Evolutionary conservation across 2,888 invertebrate species (phyloP).

Genomic region (Mythimna loreyi): DNA sequence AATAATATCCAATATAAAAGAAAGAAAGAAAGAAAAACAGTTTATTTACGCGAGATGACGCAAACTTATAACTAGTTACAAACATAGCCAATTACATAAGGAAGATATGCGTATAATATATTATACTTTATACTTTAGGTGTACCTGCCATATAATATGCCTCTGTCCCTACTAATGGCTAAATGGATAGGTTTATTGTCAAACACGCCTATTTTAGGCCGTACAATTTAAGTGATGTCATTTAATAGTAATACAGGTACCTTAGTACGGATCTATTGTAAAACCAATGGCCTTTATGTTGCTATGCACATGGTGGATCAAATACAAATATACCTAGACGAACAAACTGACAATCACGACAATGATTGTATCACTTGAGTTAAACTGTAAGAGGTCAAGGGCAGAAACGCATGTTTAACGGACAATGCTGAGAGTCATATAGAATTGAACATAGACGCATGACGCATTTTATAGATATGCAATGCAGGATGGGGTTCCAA

Average conservation of each 20-base stretch:
- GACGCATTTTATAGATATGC: neutral
- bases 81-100: too few species aligned
- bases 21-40: too few species aligned
- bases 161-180: neutral
- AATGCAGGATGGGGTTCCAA: neutral
- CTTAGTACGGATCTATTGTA: constrained; percentile 32
- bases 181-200: neutral
- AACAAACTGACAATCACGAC: neutral
- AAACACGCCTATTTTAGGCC: neutral
- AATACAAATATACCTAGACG: constrained; percentile 4
- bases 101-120: too few species aligned
- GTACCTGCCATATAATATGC: too few species aligned
- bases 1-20: neutral
- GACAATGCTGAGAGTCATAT: constrained; percentile 15
- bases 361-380: constrained; percentile 20
- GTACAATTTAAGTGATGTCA: constrained; percentile 42
- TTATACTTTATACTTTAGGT: too few species aligned
- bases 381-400: constrained; percentile 24
- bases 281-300: constrained; percentile 5
- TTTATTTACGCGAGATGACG: too few species aligned
- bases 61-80: too few species aligned
- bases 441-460: neutral
- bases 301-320: neutral
- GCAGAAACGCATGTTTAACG: constrained; percentile 21
- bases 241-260: constrained; percentile 13